Base-by-base conservation (phyloP, 2,113 vertebrate species). In the Murina feae region DNA sequence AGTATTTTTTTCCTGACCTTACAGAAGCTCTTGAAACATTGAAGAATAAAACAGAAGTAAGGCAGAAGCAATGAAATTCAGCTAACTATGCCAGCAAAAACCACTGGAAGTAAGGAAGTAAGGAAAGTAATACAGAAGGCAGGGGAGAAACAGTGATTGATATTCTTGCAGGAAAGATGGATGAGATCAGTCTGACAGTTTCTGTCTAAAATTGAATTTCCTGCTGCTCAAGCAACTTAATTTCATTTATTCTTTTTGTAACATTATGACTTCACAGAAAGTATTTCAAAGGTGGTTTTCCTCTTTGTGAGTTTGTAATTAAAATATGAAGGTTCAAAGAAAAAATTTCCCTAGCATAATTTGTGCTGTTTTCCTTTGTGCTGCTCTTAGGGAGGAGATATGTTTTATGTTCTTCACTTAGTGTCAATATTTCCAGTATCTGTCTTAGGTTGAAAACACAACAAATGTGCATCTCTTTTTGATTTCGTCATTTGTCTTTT, bases 121-220 rank as follows among this genome's bases (percentile, higher is more conserved):
- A 96, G 90, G 78, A 94, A 96, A 97, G 13, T 11, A 30, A 75
- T 68, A 74, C 55, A 89, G 71, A 92, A 94, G 58, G 90, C 65
- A 80, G 21, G 20, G 69, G 96, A 95, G 76, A 97, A 95, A 86
- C 79, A 60, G 25, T 98, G 97, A 98, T 93, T 96, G 97, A 98
- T 98, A 94, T 42, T 47, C 85, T 96, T 97, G 85, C 97, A 98
- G 95, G 72, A 96, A 96, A 98, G 97, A 97, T 85, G 85, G 94
- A 97, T 97, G 96, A 95, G 89, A 97, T 93, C 93, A 93, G 49
- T 44, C 79, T 96, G 96, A 97, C 95, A 97, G 92, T 90, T 98
- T 96, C 96, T 96, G 89, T 96, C 69, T 95, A 20, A 97, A 97
- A 97, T 86, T 96, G 86, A 96, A 91, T 98, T 98, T 98, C 96